Base-by-base conservation (phyloP, 1,140 invertebrate species). In the Drosophila murphyi region DNA sequence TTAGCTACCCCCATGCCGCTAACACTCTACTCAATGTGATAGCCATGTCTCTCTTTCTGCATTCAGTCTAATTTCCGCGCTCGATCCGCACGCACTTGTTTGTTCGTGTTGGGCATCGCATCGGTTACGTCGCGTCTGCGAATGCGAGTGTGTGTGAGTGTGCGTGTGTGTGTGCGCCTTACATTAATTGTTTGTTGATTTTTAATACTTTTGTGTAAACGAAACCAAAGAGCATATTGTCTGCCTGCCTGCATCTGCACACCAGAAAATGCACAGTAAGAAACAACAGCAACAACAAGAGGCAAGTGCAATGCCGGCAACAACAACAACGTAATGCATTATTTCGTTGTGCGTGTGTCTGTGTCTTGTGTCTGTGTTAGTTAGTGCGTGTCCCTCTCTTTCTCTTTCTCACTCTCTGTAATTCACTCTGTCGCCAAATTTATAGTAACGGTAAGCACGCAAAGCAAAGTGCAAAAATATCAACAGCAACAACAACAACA, bases 221-320 rank as follows among this genome's bases (percentile, higher is more conserved):
- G 35, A 71, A 75, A 63, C 72, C 67, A 78, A 67, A 78, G 72
- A 76, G 60, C 39, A 64, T 28, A 45, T 75, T 51, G 54, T 59
- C 39, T 61, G 50, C 56, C 63, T 45, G 54, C 67, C 39, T 61
- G 50, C 56, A 70, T 45, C 51, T 56, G 67, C 52, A 63, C 34
- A 57, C 48, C 50, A 61, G 51, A 77, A 76, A 80, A 85, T 81
- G 82, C 64, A 78, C 64, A 77, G 48, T 59, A 65, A 78, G 4
- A 52, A 85, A 78, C 61, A 70, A 5, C 56, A 73, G 10, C 60
- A 77, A 39, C 47, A 68, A 47, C 56, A 59, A 41, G 60, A 37
- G 54, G 35, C 62, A 68, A 65, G 64, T 71, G 72, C 67, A 71
- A 80, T 82, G 80, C 82, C 82, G 82, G 82, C 78, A 78, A 67